Evolutionary conservation across 2,888 invertebrate species (phyloP).

Genomic region (Dasypolia templi): DNA sequence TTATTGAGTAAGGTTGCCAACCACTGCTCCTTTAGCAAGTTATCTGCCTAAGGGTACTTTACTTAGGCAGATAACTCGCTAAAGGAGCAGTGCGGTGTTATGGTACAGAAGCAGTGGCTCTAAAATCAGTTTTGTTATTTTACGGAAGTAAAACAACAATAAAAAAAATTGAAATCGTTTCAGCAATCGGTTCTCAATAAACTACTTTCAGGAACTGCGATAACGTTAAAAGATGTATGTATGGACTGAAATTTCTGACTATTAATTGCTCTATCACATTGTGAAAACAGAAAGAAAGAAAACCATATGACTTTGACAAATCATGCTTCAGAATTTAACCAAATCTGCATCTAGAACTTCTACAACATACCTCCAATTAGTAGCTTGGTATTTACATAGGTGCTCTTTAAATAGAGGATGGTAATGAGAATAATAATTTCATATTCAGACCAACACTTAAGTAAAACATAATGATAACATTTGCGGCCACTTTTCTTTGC

Average conservation of each 20-base stretch:
- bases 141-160: not conserved
- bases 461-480: constrained; percentile 49
- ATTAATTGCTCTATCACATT: not conserved
- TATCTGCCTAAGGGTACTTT: not conserved
- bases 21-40: not conserved
- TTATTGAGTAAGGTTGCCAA: too few species aligned
- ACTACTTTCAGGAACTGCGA: not conserved
- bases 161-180: too few species aligned
- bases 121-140: not conserved
- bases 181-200: not conserved
- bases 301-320: not conserved
- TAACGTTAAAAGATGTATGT: not conserved
- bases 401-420: not conserved
- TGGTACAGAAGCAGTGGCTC: too few species aligned
- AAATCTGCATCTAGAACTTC: constrained; percentile 1
- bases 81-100: too few species aligned
- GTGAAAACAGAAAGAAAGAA: not conserved
- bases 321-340: not conserved
- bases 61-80: too few species aligned
- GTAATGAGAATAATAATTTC: constrained; percentile 18
- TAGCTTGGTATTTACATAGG: constrained; percentile 5
- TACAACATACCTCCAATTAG: not conserved
- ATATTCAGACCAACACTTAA: constrained; percentile 9
- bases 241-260: not conserved
- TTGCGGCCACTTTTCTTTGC: constrained; percentile 73